A percentile compares a stretch with the other conserved stretches of the same genome.
These are phyloP conservation scores for Drosophila histrio DNA, from an alignment of 2,888 invertebrate species.

Conservation along the genomic window DNA sequence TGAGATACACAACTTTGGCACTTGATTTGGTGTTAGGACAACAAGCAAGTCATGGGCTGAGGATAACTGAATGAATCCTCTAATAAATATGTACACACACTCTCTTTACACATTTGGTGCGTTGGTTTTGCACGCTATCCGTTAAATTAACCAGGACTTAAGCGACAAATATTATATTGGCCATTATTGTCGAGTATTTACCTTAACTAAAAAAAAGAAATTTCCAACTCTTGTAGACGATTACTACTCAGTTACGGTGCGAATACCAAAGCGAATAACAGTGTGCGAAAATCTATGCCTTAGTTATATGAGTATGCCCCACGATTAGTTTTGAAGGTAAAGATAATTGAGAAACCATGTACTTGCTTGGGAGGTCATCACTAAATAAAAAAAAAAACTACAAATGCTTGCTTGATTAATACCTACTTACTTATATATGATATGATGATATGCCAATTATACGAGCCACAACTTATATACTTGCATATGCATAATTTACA, in stretches of 20 bases:
- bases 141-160: slow-evolving; percentile 21
- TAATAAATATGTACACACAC: neutral
- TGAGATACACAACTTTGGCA: slow-evolving; percentile 27
- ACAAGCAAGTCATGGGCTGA: slow-evolving; percentile 72
- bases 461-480: slow-evolving; percentile 33
- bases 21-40: slow-evolving; percentile 42
- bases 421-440: slow-evolving; percentile 1
- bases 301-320: slow-evolving; percentile 58
- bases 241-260: slow-evolving; percentile 80
- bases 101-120: slow-evolving; percentile 20
- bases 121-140: slow-evolving; percentile 38
- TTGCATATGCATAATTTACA: slow-evolving; percentile 25
- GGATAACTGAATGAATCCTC: neutral
- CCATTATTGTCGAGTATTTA: slow-evolving; percentile 16
- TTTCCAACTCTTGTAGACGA: slow-evolving; percentile 67
- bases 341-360: slow-evolving; percentile 51
- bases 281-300: slow-evolving; percentile 81
- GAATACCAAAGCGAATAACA: slow-evolving; percentile 81
- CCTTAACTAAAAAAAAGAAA: slow-evolving; percentile 26
- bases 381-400: slow-evolving; percentile 25
- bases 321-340: slow-evolving; percentile 60
- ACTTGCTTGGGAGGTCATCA: slow-evolving; percentile 67
- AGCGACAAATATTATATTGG: neutral
- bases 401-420: slow-evolving; percentile 58
- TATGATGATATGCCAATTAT: slow-evolving; percentile 37